Conservation (phyloP, 2,113 vertebrate genomes). For the Setophaga coronata region DNA sequence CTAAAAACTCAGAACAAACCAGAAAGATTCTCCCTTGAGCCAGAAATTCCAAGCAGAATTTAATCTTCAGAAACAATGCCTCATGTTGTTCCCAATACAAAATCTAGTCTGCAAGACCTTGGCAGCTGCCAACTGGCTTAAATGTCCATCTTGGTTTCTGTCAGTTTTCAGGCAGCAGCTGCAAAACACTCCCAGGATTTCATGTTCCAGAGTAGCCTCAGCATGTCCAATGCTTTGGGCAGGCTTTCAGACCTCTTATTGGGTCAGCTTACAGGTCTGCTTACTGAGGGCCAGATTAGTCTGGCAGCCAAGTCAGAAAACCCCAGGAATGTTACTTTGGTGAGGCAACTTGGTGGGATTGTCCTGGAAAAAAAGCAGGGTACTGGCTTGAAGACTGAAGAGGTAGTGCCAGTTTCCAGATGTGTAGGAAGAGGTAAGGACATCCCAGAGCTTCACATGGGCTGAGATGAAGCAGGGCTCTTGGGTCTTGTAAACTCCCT, state of each 20-base stretch:
- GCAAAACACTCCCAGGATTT: constrained; percentile 17
- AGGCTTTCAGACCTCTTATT: constrained; percentile 7
- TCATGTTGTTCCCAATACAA: neutral
- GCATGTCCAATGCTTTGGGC: neutral
- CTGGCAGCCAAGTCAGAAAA: neutral
- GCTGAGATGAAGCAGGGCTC: neutral
- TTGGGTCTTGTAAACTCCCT: neutral
- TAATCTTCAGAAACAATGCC: neutral
- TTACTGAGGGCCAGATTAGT: neutral
- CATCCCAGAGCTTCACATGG: neutral
- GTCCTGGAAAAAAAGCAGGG: neutral
- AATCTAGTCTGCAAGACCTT: neutral
- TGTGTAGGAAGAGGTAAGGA: neutral
- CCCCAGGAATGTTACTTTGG: neutral
- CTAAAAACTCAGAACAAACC: neutral
- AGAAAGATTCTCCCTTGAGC: neutral
- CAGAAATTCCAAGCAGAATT: constrained; percentile 9
- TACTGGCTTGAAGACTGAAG: neutral
- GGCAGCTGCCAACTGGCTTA: neutral
- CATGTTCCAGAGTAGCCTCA: neutral
- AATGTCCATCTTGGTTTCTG: neutral
- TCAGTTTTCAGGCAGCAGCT: constrained; percentile 29
- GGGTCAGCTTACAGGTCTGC: neutral
- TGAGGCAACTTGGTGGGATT: neutral
- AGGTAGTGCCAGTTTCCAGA: neutral